phyloP scores from a whole-genome alignment of 2,888 invertebrate species.

The Drosophila pegasa region DNA sequence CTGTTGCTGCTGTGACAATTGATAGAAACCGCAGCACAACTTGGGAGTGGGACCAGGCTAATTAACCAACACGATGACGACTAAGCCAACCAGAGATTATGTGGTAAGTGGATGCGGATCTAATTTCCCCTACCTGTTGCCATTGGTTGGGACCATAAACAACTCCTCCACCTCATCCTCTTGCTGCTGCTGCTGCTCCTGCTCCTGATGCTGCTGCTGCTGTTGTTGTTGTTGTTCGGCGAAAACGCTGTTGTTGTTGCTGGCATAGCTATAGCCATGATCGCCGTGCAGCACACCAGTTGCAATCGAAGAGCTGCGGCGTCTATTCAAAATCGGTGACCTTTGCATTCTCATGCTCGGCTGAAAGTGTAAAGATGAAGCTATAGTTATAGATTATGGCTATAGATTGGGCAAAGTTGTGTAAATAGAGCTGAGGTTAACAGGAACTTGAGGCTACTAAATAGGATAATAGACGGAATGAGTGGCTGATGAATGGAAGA shows the following conservation, averaged over 20 bases:
- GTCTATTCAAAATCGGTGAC: slow-evolving; percentile 82
- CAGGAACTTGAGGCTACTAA: too few species aligned
- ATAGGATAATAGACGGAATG: too few species aligned
- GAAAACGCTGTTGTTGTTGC: slow-evolving; percentile 58
- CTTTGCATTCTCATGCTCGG: slow-evolving; percentile 63
- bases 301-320: slow-evolving; percentile 84
- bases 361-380: slow-evolving; percentile 37
- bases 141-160: slow-evolving; percentile 16
- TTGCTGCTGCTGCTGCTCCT: neutral
- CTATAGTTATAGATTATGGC: too few species aligned
- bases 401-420: too few species aligned
- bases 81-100: neutral
- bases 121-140: slow-evolving; percentile 68
- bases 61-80: neutral
- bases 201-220: neutral
- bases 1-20: neutral
- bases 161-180: slow-evolving; percentile 14
- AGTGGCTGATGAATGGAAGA: too few species aligned
- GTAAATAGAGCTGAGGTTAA: too few species aligned
- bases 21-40: neutral
- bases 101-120: neutral
- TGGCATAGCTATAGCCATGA: slow-evolving; percentile 46
- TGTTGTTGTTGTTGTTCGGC: slow-evolving; percentile 8
- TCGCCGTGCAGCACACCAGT: slow-evolving; percentile 80
- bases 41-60: neutral